Conservation (phyloP, 2,113 vertebrate genomes). For the Tursiops truncatus region DNA sequence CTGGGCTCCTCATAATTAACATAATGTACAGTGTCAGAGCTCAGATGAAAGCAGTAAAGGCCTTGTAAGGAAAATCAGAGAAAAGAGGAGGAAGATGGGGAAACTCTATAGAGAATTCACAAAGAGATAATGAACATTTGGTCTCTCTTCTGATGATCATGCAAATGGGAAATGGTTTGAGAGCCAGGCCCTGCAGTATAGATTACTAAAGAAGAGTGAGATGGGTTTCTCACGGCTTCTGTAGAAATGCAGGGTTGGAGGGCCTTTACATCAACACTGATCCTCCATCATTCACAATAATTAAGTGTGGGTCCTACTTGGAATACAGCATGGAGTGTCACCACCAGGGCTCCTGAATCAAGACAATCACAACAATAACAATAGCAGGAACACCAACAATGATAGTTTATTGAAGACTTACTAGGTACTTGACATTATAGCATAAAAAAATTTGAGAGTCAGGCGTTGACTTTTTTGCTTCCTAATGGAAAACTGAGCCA, state of each 20-base stretch:
- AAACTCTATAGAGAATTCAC: neutral
- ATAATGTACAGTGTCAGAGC: neutral
- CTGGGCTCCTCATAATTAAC: neutral
- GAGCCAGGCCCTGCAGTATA: neutral
- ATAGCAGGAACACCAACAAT: neutral
- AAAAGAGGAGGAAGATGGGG: neutral
- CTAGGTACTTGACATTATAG: neutral
- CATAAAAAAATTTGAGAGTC: neutral
- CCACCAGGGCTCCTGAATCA: neutral
- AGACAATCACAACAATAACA: neutral
- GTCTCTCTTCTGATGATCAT: neutral
- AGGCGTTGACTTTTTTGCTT: neutral
- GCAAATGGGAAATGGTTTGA: neutral
- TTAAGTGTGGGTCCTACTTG: neutral
- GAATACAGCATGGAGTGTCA: neutral
- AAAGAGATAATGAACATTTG: neutral
- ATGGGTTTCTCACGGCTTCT: neutral
- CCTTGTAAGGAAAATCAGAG: neutral
- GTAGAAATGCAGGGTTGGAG: neutral
- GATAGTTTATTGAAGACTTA: neutral
- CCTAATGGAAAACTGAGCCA: neutral
- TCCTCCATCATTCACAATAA: neutral
- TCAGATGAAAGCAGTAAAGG: neutral
- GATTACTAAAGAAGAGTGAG: neutral
- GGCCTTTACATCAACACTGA: neutral